Evolutionary conservation across 2,113 vertebrate species (phyloP), one percentile per base, ranked within the genome.

Genomic region (Rana temporaria): DNA sequence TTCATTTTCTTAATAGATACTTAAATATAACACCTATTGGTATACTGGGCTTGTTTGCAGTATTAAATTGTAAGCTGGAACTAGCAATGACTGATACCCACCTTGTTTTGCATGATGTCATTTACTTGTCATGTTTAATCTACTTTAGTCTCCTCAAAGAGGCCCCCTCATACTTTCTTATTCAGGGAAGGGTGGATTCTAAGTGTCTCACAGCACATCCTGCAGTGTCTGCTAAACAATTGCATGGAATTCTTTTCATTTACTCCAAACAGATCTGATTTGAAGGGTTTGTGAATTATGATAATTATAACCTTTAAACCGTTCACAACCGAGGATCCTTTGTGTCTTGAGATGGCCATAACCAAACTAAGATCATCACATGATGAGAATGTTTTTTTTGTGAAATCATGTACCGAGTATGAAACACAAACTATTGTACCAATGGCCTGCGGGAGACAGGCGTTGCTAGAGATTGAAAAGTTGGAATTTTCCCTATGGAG

Each of bases 1-100:
- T 52, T 2, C 59, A 65, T 52, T 77, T 77, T 38, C 60, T 53
- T 63, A 30, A 77, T 77, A 34, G 42, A 77, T 6, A 34, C 20
- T n/a, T 26, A 53, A 77, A 64, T 77, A 16, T 22, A 53, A 26
- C 22, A 26, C 34, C 22, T 63, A 53, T 65, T 77, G 64, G 60
- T 24, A 77, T 64, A 64, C 38, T 77, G 19, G 42, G 38, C 26
- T 77, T 63, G 20, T 22, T 77, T 52, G 74, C 24, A 11, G 24
- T 65, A 26, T 64, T 52, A 26, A 64, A 26, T 65, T 63, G 74
- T 77, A 77, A 65, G 18, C 20, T 77, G 74, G 57, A 65, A 65
- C 34, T 30, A 52, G 60, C 52, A 77, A 53, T 64, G 74, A 38
- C 22, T 77, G 32, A 77, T 77, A 63, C 20, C 30, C 74, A 30